Conservation (phyloP, 2,113 vertebrate species). For the Butorides virescens region DNA sequence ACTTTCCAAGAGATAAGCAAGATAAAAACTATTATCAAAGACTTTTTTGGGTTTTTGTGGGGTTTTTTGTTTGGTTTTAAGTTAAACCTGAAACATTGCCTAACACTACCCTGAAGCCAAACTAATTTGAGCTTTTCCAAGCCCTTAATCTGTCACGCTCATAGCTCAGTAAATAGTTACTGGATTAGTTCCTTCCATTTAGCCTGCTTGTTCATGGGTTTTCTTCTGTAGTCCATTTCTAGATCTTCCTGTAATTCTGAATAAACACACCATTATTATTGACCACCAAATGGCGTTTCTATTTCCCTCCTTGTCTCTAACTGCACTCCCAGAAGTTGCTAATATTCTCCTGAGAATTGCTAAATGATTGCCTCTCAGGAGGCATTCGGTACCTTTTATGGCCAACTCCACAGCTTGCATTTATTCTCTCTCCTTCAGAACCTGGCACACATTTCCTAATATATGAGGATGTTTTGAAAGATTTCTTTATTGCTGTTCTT, state of each 20-base stretch:
- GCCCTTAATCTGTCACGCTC: not conserved
- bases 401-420: not conserved
- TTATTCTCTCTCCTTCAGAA: not conserved
- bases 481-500: not conserved
- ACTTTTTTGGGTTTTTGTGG: not conserved
- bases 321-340: not conserved
- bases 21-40: not conserved
- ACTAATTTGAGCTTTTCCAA: not conserved
- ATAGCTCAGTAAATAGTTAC: not conserved
- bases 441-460: not conserved
- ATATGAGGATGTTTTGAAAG: not conserved
- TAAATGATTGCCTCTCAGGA: not conserved
- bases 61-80: not conserved
- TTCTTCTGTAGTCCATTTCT: not conserved
- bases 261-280: not conserved
- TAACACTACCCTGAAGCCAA: not conserved
- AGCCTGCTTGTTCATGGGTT: not conserved
- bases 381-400: not conserved
- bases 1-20: not conserved
- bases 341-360: not conserved
- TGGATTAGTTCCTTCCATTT: not conserved
- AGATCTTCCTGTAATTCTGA: not conserved
- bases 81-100: not conserved
- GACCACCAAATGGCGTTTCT: not conserved
- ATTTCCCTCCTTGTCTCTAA: not conserved